Percentiles rank a stretch among this genome's conserved stretches.
phyloP scores from a whole-genome alignment of 2,888 invertebrate genomes.

The Malachius bipustulatus region DNA sequence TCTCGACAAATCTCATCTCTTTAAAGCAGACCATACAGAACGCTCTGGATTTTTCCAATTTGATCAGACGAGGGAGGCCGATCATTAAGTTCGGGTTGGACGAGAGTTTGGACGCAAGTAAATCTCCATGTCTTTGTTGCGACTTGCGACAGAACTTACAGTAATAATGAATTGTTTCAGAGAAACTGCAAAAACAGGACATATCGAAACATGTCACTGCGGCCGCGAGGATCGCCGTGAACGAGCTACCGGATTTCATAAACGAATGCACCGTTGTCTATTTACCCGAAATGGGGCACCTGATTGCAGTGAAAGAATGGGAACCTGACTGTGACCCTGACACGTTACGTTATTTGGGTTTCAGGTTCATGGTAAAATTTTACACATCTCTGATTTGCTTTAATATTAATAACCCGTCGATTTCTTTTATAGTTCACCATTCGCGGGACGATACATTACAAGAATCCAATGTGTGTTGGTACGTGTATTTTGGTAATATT shows the following conservation, averaged over 20 bases:
- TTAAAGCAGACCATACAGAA: slow-evolving; percentile 59
- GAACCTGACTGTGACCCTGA: slow-evolving; percentile 42
- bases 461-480: slow-evolving; percentile 35
- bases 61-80: slow-evolving; percentile 51
- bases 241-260: slow-evolving; percentile 53
- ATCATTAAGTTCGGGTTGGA: slow-evolving; percentile 66
- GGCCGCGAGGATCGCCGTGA: slow-evolving; percentile 58
- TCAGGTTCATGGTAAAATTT: slow-evolving; percentile 57
- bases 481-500: slow-evolving; percentile 14
- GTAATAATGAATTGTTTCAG: slow-evolving; percentile 37
- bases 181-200: slow-evolving; percentile 55
- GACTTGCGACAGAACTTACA: no score
- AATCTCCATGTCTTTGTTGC: no score
- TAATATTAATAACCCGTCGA: neutral
- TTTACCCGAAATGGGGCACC: slow-evolving; percentile 66
- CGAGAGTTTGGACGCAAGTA: slow-evolving; percentile 61
- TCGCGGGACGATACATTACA: slow-evolving; percentile 32
- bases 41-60: slow-evolving; percentile 58
- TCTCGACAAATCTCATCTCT: slow-evolving; percentile 42
- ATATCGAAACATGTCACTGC: slow-evolving; percentile 61
- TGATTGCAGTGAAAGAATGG: slow-evolving; percentile 63
- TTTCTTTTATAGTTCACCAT: slow-evolving; percentile 29
- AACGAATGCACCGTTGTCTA: slow-evolving; percentile 55
- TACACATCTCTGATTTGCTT: no score
- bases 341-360: slow-evolving; percentile 48